Conservation (phyloP, 1,140 invertebrate genomes). For the Neocloeon triangulifer region DNA sequence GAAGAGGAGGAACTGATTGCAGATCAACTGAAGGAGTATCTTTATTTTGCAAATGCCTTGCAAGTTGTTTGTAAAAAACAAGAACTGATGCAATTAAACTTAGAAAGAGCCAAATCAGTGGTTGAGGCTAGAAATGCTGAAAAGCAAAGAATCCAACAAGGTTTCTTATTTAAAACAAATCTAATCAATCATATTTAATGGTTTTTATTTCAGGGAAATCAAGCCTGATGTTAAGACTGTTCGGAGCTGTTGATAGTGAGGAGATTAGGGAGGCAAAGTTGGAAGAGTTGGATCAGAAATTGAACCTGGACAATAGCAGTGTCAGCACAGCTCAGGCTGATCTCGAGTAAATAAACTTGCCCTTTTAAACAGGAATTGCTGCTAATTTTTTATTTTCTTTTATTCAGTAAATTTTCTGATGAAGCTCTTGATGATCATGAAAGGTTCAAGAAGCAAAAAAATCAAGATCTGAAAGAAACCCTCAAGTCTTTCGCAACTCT, state of each 20-base stretch:
- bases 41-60: conserved; percentile 48
- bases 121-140: conserved; percentile 26
- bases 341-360: conserved; percentile 36
- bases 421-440: conserved; percentile 50
- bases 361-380: too few relatives aligned
- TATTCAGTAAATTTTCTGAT: conserved; percentile 44
- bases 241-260: conserved; percentile 57
- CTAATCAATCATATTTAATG: too few relatives aligned
- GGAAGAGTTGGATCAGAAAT: conserved; percentile 44
- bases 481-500: conserved; percentile 48
- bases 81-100: conserved; percentile 43
- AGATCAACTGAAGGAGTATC: conserved; percentile 67
- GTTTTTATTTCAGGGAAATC: conserved; percentile 29
- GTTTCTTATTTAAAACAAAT: conserved; percentile 14
- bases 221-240: conserved; percentile 42
- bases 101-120: conserved; percentile 43
- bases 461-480: conserved; percentile 50
- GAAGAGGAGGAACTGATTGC: conserved; percentile 65
- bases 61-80: conserved; percentile 51
- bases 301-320: conserved; percentile 31
- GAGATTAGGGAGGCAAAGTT: conserved; percentile 54
- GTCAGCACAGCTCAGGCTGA: conserved; percentile 33
- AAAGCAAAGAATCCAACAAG: conserved; percentile 28
- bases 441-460: conserved; percentile 55
- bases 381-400: too few relatives aligned